A percentile compares a stretch with the other conserved stretches of the same genome.
Conservation (phyloP, 2,113 vertebrate species). For the Elephas maximus region DNA sequence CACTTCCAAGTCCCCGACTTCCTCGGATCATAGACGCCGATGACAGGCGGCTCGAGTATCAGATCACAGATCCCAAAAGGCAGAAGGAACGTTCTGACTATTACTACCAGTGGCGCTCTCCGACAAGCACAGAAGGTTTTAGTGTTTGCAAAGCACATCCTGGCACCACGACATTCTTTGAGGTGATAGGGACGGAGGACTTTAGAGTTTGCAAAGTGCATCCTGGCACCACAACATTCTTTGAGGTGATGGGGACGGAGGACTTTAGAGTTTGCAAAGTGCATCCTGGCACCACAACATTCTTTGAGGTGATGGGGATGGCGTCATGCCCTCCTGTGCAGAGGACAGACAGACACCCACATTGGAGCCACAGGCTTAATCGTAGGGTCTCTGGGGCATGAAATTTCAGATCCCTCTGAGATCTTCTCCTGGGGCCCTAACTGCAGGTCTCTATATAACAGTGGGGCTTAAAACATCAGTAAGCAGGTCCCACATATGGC, state of each 20-base stretch:
- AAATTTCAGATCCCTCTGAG: too few relatives aligned
- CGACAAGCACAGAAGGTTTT: too few relatives aligned
- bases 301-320: not conserved
- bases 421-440: not conserved
- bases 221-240: too few relatives aligned
- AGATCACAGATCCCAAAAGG: not conserved
- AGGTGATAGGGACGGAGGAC: rapidly evolving
- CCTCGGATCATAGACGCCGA: not conserved
- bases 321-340: too few relatives aligned
- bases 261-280: not conserved
- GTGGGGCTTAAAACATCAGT: not conserved
- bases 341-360: too few relatives aligned
- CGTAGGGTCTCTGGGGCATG: not conserved
- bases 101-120: too few relatives aligned
- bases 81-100: not conserved
- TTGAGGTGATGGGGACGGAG: too few relatives aligned
- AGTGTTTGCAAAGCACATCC: too few relatives aligned
- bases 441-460: not conserved
- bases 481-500: not conserved
- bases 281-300: too few relatives aligned
- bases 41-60: not conserved
- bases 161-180: too few relatives aligned
- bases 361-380: not conserved
- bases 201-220: not conserved
- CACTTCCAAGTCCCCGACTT: not conserved